phyloP scores from a whole-genome alignment of 2,113 vertebrate genomes.

The Muscicapa adusta region DNA sequence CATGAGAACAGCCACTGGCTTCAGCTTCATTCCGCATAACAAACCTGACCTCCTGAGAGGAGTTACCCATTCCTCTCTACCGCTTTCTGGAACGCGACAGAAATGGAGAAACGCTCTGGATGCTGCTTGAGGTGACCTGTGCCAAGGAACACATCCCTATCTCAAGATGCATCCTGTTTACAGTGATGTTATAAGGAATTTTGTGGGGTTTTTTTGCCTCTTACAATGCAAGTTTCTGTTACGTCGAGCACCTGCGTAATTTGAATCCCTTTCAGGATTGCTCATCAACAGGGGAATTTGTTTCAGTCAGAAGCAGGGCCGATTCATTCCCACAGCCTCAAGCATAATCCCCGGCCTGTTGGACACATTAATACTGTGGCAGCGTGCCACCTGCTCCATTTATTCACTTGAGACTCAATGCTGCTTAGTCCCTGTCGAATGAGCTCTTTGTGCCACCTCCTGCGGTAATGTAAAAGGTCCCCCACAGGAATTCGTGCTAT shows the following conservation, averaged over 20 bases:
- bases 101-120: background rate
- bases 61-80: background rate
- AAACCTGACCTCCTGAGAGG: background rate
- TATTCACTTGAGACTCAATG: conserved; percentile 4
- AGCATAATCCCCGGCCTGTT: conserved; percentile 17
- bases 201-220: background rate
- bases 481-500: conserved; percentile 34
- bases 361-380: conserved; percentile 12
- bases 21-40: accelerated
- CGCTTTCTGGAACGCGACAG: accelerated
- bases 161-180: background rate
- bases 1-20: background rate
- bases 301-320: background rate
- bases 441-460: conserved; percentile 43
- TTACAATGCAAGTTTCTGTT: background rate
- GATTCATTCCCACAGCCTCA: conserved; percentile 24
- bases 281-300: background rate
- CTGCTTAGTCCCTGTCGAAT: conserved; percentile 20
- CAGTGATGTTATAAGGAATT: background rate
- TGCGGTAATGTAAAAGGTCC: background rate
- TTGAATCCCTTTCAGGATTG: conserved; percentile 18
- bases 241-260: background rate
- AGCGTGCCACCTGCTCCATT: conserved; percentile 28
- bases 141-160: background rate
- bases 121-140: background rate